Evolutionary conservation across 2,113 vertebrate species (phyloP).

Genomic region (Ochotona princeps): DNA sequence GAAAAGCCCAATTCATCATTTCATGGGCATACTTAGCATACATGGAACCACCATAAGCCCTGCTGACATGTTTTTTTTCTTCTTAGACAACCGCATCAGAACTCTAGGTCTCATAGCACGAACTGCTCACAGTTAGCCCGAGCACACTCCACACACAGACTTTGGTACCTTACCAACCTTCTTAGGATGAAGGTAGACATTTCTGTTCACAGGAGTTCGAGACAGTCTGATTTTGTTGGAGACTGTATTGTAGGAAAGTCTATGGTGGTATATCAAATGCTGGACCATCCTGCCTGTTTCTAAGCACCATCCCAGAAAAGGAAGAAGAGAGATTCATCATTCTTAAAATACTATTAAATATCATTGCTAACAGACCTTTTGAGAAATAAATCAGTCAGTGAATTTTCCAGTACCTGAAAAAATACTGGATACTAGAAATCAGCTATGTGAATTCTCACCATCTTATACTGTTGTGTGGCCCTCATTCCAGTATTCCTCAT

Average conservation of each 20-base stretch:
- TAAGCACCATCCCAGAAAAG: too few species aligned
- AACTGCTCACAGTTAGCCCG: constrained; percentile 97
- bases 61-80: constrained; percentile 96
- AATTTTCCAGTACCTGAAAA: neutral
- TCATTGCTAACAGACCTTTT: neutral
- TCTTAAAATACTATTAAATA: neutral
- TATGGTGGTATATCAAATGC: constrained; percentile 69
- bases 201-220: constrained; percentile 98
- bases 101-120: constrained; percentile 98
- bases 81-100: constrained; percentile 98
- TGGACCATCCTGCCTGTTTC: too few species aligned
- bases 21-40: constrained; percentile 98
- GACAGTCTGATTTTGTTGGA: constrained; percentile 99
- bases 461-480: neutral
- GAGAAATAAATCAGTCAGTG: neutral
- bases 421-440: neutral
- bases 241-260: constrained; percentile 99
- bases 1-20: constrained; percentile 99
- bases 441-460: neutral
- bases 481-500: neutral
- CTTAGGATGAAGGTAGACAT: constrained; percentile 99
- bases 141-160: constrained; percentile 97
- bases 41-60: constrained; percentile 99
- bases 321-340: neutral
- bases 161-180: constrained; percentile 99